These are phyloP conservation scores for Gerris lacustris DNA, from an alignment of 2,888 invertebrate genomes.

Conservation along the genomic window DNA sequence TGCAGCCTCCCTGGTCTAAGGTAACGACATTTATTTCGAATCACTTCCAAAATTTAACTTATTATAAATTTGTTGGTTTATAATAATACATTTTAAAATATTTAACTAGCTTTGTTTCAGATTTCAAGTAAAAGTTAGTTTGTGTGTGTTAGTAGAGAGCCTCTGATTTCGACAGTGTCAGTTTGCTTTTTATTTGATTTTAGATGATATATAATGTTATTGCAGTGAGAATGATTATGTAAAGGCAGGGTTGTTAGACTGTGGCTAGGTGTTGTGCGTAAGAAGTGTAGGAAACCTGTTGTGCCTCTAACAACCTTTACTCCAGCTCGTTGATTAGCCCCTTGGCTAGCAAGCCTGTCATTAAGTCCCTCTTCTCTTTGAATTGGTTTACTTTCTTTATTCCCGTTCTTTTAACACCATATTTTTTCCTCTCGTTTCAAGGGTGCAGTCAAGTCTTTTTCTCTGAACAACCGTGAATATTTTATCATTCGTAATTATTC, in stretches of 20 bases:
- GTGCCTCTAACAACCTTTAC: background rate
- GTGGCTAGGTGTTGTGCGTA: background rate
- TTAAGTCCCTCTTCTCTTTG: background rate
- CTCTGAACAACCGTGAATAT: background rate
- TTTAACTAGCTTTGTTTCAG: no score
- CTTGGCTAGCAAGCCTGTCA: background rate
- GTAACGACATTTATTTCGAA: no score
- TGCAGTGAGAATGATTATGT: background rate
- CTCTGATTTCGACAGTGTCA: no score
- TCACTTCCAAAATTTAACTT: no score
- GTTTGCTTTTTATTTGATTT: background rate
- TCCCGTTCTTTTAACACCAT: constrained; percentile 5
- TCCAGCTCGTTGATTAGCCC: background rate
- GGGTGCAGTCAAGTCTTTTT: background rate
- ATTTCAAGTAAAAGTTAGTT: no score
- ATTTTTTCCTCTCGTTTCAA: background rate
- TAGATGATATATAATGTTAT: background rate
- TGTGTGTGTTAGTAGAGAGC: no score
- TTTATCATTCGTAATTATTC: background rate
- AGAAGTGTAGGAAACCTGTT: background rate
- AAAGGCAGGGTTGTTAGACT: background rate
- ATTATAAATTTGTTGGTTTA: no score
- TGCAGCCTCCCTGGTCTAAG: no score
- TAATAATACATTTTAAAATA: no score
- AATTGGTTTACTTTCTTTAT: constrained; percentile 3